Conservation (phyloP, 1,140 invertebrate genomes). For the Drosophila jambulina region DNA sequence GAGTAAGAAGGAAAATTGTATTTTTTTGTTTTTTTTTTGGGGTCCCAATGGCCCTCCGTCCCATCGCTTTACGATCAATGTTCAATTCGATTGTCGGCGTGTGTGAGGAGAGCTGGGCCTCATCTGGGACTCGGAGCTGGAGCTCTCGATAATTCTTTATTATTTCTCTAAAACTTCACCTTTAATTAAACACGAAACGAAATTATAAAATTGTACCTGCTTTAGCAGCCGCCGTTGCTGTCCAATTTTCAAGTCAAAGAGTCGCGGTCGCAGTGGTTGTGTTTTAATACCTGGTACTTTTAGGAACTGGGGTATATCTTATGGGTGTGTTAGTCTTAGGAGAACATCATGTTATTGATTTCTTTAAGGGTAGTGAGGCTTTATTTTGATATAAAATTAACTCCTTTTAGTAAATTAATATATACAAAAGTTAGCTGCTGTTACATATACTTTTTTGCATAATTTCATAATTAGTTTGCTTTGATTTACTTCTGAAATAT, state of each 20-base stretch:
- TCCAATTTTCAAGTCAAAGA: slow-evolving; percentile 45
- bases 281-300: slow-evolving; percentile 16
- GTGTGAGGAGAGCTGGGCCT: slow-evolving; percentile 31
- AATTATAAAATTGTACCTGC: slow-evolving; percentile 84
- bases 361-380: no score
- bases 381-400: neutral
- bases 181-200: slow-evolving; percentile 84
- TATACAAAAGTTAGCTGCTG: no score
- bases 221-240: slow-evolving; percentile 62
- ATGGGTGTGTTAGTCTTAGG: neutral
- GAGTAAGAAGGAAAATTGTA: slow-evolving; percentile 36
- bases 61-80: slow-evolving; percentile 79
- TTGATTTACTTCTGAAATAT: neutral
- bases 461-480: neutral
- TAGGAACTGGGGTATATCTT: neutral
- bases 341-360: neutral
- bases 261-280: slow-evolving; percentile 33
- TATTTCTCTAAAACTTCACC: slow-evolving; percentile 84
- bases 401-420: no score
- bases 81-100: slow-evolving; percentile 37
- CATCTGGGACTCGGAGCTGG: slow-evolving; percentile 54
- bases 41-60: slow-evolving; percentile 40
- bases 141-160: slow-evolving; percentile 81
- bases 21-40: slow-evolving; percentile 29
- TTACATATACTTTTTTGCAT: neutral